phyloP scores from a whole-genome alignment of 2,888 invertebrate genomes.

The Acanthosepion esculentum region DNA sequence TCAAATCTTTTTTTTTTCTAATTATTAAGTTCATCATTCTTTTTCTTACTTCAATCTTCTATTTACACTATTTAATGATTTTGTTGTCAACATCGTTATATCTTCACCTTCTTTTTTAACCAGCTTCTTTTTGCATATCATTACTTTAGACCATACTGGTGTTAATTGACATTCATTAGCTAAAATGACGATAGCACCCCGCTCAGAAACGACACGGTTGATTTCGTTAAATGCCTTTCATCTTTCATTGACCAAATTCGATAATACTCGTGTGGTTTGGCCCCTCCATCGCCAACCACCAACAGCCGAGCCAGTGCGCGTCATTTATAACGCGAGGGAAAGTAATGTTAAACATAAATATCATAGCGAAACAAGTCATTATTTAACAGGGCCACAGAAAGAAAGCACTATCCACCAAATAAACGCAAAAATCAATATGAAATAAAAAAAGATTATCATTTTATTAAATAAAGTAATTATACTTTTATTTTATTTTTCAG shows the following conservation, averaged over 20 bases:
- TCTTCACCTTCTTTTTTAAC: background rate
- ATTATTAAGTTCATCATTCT: background rate
- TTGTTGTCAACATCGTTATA: background rate
- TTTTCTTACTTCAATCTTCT: background rate
- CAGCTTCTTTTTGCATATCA: background rate
- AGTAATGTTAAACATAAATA: background rate
- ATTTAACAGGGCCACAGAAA: background rate
- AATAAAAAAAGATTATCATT: background rate
- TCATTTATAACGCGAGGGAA: background rate
- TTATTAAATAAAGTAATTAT: background rate
- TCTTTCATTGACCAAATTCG: background rate
- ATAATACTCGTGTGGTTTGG: background rate
- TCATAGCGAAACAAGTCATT: background rate
- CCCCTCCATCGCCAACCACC: background rate
- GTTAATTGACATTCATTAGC: background rate
- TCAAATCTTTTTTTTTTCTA: background rate
- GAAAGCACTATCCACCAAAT: background rate
- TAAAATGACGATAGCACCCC: background rate
- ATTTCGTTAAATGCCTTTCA: background rate
- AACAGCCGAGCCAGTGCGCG: background rate
- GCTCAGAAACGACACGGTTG: slow-evolving; percentile 1
- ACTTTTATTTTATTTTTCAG: background rate
- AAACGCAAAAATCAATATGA: background rate
- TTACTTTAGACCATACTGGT: background rate
- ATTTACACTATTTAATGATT: background rate